Evolutionary conservation across 2,113 vertebrate species (phyloP).

Genomic region (Scalopus aquaticus): DNA sequence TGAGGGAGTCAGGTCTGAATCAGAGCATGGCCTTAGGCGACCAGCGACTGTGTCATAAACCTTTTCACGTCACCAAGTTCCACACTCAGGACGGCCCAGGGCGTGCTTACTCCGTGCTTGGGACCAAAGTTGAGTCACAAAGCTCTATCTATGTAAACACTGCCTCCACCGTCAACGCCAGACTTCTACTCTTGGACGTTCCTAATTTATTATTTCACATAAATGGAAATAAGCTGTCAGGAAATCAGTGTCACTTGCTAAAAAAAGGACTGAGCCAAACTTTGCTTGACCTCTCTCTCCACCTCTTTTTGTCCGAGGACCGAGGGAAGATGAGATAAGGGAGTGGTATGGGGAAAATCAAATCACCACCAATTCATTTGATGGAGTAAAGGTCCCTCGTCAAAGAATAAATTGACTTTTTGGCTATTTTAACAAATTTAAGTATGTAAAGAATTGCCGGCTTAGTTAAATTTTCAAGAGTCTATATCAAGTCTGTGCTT

Average conservation of each 20-base stretch:
- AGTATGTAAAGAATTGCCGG: not conserved
- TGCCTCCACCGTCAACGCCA: fast-evolving
- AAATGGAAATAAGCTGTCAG: not conserved
- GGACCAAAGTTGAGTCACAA: fast-evolving
- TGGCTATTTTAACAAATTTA: not conserved
- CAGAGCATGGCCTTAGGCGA: not conserved
- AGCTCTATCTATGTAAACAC: not conserved
- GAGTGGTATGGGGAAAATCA: not conserved
- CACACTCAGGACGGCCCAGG: fast-evolving
- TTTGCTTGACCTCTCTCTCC: not conserved
- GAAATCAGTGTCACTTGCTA: not conserved
- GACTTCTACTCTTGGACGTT: not conserved
- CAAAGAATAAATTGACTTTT: not conserved
- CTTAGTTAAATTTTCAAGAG: not conserved
- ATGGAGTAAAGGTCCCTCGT: not conserved
- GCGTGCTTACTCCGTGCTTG: fast-evolving
- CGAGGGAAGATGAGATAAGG: not conserved
- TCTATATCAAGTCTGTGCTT: not conserved
- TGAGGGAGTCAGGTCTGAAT: not conserved
- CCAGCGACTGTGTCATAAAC: slow-evolving; percentile 11
- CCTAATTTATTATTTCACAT: not conserved
- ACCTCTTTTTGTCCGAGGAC: not conserved
- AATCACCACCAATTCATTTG: not conserved
- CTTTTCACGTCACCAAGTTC: not conserved
- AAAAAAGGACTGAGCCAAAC: not conserved